phyloP scores from a whole-genome alignment of 2,113 vertebrate genomes.

The Emydura subglobosa region DNA sequence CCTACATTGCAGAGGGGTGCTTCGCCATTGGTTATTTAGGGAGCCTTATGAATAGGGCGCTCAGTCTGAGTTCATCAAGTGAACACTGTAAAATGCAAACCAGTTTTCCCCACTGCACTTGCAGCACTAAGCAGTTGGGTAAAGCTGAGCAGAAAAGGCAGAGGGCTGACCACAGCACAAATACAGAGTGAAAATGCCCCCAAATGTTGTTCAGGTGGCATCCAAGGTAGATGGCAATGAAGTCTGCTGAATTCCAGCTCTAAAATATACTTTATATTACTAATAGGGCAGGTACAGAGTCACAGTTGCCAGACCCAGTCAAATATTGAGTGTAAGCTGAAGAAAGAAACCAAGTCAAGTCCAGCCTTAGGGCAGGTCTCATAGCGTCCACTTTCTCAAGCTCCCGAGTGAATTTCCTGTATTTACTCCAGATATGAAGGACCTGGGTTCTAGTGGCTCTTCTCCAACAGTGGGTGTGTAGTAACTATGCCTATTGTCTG shows the following conservation, averaged over 20 bases:
- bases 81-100: slow-evolving; percentile 20
- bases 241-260: neutral
- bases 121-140: neutral
- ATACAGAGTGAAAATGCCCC: neutral
- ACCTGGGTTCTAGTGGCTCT: fast-evolving
- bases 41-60: neutral
- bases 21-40: neutral
- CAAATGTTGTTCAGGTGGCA: neutral
- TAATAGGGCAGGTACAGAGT: neutral
- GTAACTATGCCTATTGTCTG: fast-evolving
- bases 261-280: neutral
- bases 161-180: neutral
- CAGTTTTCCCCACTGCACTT: neutral
- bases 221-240: fast-evolving
- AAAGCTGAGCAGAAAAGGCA: slow-evolving; percentile 7
- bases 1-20: fast-evolving
- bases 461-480: neutral
- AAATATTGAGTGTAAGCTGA: neutral
- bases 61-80: neutral
- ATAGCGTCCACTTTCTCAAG: neutral
- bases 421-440: neutral
- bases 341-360: neutral
- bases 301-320: neutral
- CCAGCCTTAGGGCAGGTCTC: neutral
- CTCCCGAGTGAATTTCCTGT: neutral